Percentiles rank a stretch among this genome's conserved stretches.
Conservation (phyloP, 2,888 invertebrate genomes). For the Hypomecis atomaria region DNA sequence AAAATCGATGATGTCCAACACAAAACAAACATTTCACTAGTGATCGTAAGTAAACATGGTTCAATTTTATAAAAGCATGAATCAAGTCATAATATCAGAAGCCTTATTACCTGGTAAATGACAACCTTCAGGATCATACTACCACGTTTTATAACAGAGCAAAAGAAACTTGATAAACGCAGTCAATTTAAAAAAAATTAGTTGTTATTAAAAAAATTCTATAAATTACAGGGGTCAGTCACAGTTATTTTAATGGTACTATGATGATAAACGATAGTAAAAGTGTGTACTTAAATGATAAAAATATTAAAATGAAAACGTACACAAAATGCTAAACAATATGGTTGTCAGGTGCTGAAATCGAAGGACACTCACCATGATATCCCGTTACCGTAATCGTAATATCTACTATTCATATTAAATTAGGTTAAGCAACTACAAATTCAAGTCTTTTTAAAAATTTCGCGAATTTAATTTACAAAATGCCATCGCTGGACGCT, state of each 20-base stretch:
- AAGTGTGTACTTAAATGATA: conserved; percentile 14
- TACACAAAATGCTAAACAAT: conserved; percentile 73
- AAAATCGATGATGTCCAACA: background rate
- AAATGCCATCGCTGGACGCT: conserved; percentile 79
- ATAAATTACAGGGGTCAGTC: background rate
- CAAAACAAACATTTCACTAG: background rate
- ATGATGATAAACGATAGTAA: background rate
- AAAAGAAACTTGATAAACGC: conserved; percentile 19
- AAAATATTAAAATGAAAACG: conserved; percentile 55
- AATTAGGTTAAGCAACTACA: conserved; percentile 63
- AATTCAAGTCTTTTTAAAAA: conserved; percentile 51
- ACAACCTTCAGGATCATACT: background rate
- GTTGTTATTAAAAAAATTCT: background rate
- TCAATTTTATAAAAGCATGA: no score
- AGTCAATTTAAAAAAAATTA: conserved; percentile 35
- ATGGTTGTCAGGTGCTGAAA: conserved; percentile 69
- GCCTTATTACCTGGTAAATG: background rate
- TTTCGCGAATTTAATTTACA: conserved; percentile 66
- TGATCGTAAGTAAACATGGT: background rate
- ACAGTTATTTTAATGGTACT: background rate
- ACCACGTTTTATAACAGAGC: conserved; percentile 36
- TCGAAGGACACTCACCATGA: conserved; percentile 78
- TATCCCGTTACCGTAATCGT: conserved; percentile 82
- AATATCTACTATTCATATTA: conserved; percentile 81
- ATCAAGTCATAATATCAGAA: background rate